Base-by-base conservation (phyloP, 2,888 invertebrate genomes). In the Aphrophora alni region DNA sequence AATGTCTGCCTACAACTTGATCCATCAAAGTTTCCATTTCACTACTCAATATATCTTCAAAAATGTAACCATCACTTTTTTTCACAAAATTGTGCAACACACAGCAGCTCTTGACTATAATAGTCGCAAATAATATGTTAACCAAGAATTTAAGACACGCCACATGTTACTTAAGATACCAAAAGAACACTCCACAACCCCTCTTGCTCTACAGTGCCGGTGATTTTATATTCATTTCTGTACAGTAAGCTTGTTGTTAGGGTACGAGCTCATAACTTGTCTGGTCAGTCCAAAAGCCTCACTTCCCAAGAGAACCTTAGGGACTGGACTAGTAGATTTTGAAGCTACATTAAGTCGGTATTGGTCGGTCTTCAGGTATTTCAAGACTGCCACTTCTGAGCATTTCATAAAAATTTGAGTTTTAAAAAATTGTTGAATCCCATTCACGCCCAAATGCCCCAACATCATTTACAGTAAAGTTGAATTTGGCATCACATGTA, bases 401-500 rank as follows among this genome's bases (percentile, higher is more conserved):
- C 44, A 17, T 25, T 33, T 75, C 25, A 33, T 38, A 75, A 59
- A 80, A 75, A n/a, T 38, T 27, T 72, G 73, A 72, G 21, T 73
- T 71, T 68, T 79, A 25, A 25, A 79, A 79, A n/a, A 79, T 59
- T 4, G 74, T 74, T 12, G 51, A 44, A 59, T 75, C 74, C n/a
- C 74, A 38, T 74, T 74, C 79, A 73, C 79, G n/a, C 12, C 79
- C 74, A 14, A 27, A 74, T 28, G 79, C 38, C 21, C 76, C 80
- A 17, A 76, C 80, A 68, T 76, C 80, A 17, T 75, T 68, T 14
- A 59, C 59, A 24, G 69, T 38, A 68, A 80, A 80, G 68, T 80
- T 80, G 38, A 75, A 75, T 33, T 75, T 80, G 44, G 80, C 75
- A 27, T 80, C 75, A 70, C 75, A 68, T n/a, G 75, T 69, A 27